Percentiles rank a stretch among this genome's conserved stretches.
Conservation (phyloP, 1,140 invertebrate species). For the Theocolax elegans region DNA sequence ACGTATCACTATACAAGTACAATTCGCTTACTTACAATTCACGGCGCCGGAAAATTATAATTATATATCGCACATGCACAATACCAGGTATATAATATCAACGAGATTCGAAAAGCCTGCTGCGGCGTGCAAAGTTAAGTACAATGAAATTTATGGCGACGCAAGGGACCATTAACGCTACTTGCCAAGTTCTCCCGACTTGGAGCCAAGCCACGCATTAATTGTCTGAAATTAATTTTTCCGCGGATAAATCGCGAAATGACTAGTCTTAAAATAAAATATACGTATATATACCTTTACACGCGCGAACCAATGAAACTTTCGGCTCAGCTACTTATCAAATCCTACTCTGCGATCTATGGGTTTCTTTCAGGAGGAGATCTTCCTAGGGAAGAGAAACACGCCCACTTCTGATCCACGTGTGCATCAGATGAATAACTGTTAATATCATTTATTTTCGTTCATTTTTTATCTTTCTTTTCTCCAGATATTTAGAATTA, state of each 20-base stretch:
- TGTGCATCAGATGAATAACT: too few species aligned
- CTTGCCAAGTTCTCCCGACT: slow-evolving; percentile 47
- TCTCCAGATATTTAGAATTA: too few species aligned
- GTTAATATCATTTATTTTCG: too few species aligned
- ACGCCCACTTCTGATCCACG: slow-evolving; percentile 28
- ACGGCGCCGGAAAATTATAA: slow-evolving; percentile 48
- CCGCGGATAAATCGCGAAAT: slow-evolving; percentile 47
- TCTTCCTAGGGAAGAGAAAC: too few species aligned
- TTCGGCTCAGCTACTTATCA: slow-evolving; percentile 18
- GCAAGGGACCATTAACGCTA: slow-evolving; percentile 46
- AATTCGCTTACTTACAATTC: too few species aligned
- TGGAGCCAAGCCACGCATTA: slow-evolving; percentile 52
- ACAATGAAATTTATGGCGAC: slow-evolving; percentile 56
- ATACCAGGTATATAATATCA: too few species aligned
- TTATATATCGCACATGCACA: slow-evolving; percentile 46
- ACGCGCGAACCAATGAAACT: slow-evolving; percentile 14
- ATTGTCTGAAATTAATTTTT: slow-evolving; percentile 56
- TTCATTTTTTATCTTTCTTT: too few species aligned
- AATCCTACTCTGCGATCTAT: too few species aligned
- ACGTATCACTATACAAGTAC: too few species aligned
- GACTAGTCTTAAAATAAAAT: slow-evolving; percentile 48
- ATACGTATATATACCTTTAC: slow-evolving; percentile 1
- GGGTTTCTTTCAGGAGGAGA: too few species aligned
- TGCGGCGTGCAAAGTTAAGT: slow-evolving; percentile 49
- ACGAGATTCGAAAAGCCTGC: slow-evolving; percentile 14